Conservation (phyloP, 1,140 invertebrate genomes). For the Diachasmimorpha longicaudata region DNA sequence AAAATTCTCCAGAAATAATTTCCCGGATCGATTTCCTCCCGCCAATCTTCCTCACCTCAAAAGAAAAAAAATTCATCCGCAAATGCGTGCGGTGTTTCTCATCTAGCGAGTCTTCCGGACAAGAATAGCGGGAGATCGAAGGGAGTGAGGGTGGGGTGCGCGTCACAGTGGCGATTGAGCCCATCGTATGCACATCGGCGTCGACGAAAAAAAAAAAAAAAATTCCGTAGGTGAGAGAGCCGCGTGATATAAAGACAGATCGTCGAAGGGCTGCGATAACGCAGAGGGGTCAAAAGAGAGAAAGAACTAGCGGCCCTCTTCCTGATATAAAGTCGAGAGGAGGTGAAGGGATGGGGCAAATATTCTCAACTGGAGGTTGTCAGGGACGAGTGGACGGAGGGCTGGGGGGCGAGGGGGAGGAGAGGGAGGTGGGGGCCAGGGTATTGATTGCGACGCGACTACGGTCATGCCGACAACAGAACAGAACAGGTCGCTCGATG, state of each 20-base stretch:
- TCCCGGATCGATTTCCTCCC: not conserved
- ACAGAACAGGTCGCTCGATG: constrained; percentile 18
- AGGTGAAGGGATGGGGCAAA: not conserved
- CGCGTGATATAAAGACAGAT: not conserved
- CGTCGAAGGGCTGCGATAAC: not conserved
- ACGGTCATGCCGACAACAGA: constrained; percentile 36
- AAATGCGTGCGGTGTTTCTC: constrained; percentile 15
- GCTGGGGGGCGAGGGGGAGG: constrained; percentile 31
- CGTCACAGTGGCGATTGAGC: not conserved
- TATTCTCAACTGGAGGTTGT: constrained; percentile 12
- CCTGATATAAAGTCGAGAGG: constrained; percentile 9
- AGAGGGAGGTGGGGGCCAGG: constrained; percentile 46
- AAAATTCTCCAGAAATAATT: too few relatives aligned
- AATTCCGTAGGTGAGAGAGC: constrained; percentile 6
- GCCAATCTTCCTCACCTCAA: not conserved
- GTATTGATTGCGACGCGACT: constrained; percentile 61
- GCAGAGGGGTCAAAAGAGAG: constrained; percentile 1
- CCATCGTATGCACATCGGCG: not conserved
- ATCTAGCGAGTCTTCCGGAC: not conserved
- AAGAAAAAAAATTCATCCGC: not conserved
- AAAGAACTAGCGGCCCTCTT: not conserved
- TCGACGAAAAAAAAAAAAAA: not conserved
- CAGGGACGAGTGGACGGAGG: constrained; percentile 5
- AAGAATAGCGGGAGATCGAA: not conserved
- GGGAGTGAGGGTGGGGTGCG: not conserved